Evolutionary conservation across 2,113 vertebrate genomes (phyloP), one percentile per base, ranked within the genome.

Genomic region (Sander vitreus): DNA sequence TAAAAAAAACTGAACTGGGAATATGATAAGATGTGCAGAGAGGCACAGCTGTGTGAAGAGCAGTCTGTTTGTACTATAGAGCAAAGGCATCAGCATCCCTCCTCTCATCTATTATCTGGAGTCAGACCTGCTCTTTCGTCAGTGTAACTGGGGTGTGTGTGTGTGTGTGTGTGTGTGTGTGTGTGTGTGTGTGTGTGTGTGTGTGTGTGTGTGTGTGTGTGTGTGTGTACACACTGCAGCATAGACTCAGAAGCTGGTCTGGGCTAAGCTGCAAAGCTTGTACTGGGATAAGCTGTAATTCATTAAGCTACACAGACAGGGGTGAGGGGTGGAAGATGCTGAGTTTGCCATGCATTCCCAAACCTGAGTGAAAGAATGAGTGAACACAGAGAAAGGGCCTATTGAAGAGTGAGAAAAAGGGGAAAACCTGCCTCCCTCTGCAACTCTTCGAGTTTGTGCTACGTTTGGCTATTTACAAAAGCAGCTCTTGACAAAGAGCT

Each of bases 231-330:
- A 80, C 66, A 81, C 91, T 91, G 93, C 89, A 83, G 86, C 81
- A 89, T 47, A 68, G 66, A 88, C 88, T 82, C 51, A 16, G 84
- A 88, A 50, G 86, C 86, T 74, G 86, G 81, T 76, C 77, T 55
- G 84, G 69, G 75, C 85, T 94, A 91, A 95, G 93, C 94, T 91
- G 90, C 89, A 94, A 90, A 94, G 92, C 93, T 93, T 88, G 90
- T 86, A 88, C 78, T 23, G 15, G 86, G 84, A 90, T 94, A 94
- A 95, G 90, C 94, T 91, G 91, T 93, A 94, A 93, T 94, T 93
- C 83, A 95, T 94, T 94, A 93, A 93, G 91, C 90, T 73, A 87
- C 77, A 80, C 90, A 74, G 87, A 89, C 85, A 76, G 88, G 88
- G 86, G 81, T 78, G 80, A 90, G 83, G 79, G 81, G 63, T 53